A percentile compares a stretch with the other conserved stretches of the same genome.
Conservation (phyloP, 2,888 invertebrate genomes). For the Gortyna flavago region DNA sequence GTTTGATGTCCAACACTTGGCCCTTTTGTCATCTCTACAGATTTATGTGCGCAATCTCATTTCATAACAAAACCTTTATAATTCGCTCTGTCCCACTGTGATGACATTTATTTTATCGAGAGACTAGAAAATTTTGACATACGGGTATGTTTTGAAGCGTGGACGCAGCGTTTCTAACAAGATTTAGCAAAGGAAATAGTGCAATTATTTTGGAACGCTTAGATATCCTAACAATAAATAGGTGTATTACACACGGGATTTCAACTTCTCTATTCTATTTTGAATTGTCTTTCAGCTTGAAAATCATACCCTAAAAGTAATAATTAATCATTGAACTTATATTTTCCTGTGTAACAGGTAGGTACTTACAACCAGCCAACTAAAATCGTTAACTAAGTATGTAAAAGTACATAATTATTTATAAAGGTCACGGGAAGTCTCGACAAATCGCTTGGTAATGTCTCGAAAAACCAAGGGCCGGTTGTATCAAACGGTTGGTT, state of each 20-base stretch:
- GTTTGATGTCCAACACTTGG: slow-evolving; percentile 40
- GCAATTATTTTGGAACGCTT: background rate
- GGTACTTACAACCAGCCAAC: background rate
- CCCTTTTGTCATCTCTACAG: slow-evolving; percentile 33
- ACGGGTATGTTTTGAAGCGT: background rate
- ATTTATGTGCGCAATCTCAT: slow-evolving; percentile 56
- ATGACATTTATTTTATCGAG: slow-evolving; percentile 53
- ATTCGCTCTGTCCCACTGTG: slow-evolving; percentile 36
- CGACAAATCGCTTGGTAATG: background rate
- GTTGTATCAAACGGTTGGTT: no score
- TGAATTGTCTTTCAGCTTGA: background rate
- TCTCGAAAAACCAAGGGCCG: background rate
- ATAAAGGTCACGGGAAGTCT: no score
- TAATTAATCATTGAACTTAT: background rate
- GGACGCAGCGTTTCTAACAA: background rate
- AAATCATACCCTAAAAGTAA: background rate
- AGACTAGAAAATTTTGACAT: slow-evolving; percentile 14
- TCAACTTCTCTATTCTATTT: background rate
- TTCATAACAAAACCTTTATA: slow-evolving; percentile 60
- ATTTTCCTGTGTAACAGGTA: background rate
- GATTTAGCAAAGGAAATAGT: background rate
- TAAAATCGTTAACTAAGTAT: background rate
- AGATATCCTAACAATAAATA: background rate
- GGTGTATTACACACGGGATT: background rate
- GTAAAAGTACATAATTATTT: no score